Evolutionary conservation across 2,888 invertebrate species (phyloP).

Genomic region (Cryptocephalus moraei): DNA sequence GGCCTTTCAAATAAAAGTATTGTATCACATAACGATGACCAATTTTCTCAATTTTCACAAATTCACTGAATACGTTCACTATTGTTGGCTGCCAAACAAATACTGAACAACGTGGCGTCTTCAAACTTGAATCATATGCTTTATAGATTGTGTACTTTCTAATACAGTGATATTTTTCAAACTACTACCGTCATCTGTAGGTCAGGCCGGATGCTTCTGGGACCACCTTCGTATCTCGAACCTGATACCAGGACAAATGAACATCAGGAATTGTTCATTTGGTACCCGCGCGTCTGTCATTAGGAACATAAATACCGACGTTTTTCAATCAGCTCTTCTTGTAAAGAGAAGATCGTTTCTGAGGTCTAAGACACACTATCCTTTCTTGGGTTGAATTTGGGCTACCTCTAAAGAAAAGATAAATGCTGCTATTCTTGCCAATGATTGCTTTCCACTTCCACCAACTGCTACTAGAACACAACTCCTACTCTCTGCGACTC

Average conservation of each 20-base stretch:
- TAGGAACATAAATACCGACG: conserved; percentile 86
- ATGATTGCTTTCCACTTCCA: conserved; percentile 91
- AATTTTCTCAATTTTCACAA: background rate
- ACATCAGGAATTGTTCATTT: conserved; percentile 90
- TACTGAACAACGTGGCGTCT: no score
- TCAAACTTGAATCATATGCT: no score
- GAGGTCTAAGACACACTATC: conserved; percentile 60
- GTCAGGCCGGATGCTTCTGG: no score
- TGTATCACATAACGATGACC: conserved; percentile 3
- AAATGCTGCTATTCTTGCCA: conserved; percentile 85
- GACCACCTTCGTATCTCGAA: no score
- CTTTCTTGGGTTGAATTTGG: conserved; percentile 70
- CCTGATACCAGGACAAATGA: no score
- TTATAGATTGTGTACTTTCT: no score
- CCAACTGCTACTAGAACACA: conserved; percentile 92
- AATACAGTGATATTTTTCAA: no score
- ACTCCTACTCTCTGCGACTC: conserved; percentile 92
- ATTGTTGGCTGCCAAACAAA: no score
- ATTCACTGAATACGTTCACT: no score
- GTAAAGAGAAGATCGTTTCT: conserved; percentile 82
- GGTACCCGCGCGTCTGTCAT: conserved; percentile 97
- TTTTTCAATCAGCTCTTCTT: conserved; percentile 89
- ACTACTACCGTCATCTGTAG: no score
- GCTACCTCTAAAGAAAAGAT: conserved; percentile 90
- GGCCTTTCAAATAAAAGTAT: conserved; percentile 2